Percentiles rank a stretch among this genome's conserved stretches.
These are phyloP conservation scores for Uropsilus gracilis DNA, from an alignment of 2,113 vertebrate species.

Conservation along the genomic window DNA sequence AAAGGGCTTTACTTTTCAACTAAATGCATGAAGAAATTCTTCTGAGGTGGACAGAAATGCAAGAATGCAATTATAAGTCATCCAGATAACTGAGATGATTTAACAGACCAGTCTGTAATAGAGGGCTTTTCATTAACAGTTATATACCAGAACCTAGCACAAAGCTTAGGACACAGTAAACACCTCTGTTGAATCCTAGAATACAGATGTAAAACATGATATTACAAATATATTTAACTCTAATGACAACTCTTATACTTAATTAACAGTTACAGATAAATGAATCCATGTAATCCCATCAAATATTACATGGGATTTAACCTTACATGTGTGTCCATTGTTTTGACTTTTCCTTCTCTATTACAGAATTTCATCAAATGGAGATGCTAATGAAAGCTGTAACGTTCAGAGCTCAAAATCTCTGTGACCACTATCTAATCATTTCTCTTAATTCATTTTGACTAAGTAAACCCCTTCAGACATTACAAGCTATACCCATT, in stretches of 20 bases:
- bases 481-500: background rate
- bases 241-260: background rate
- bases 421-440: constrained; percentile 1
- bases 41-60: background rate
- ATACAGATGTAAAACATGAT: background rate
- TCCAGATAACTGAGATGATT: background rate
- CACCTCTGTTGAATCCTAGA: constrained; percentile 22
- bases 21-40: constrained; percentile 8
- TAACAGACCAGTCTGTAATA: background rate
- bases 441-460: constrained; percentile 8
- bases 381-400: background rate
- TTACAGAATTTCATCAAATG: constrained; percentile 12
- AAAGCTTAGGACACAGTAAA: background rate
- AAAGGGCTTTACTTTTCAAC: background rate
- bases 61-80: background rate
- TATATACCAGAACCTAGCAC: background rate
- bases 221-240: constrained; percentile 19
- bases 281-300: background rate
- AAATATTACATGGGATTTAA: background rate
- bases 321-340: background rate
- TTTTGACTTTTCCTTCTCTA: background rate
- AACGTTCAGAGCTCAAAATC: constrained; percentile 2
- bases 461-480: background rate
- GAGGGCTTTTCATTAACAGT: background rate
- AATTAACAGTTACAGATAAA: constrained; percentile 2